Base-by-base conservation (phyloP, 1,140 invertebrate species). In the Meloidogyne floridensis region DNA sequence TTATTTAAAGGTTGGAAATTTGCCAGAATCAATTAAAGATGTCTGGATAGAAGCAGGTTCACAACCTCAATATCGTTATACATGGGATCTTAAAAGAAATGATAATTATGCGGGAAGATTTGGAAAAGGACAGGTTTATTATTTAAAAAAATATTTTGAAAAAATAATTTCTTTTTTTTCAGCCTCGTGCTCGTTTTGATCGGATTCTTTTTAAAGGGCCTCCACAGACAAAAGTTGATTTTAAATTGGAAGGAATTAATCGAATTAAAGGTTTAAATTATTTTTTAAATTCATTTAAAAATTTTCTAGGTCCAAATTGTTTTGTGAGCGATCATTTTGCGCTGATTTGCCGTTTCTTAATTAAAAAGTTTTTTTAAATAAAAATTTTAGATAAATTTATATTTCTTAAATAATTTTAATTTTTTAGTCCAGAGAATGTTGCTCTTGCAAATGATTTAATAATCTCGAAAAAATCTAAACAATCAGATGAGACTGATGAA, bases 301-400 rank as follows among this genome's bases (percentile, higher is more conserved):
- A 32, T 32, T 32, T 79, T 79, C 42, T 47, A 79, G 77, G 77
- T 11, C 65, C 65, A 18, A 72, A 77, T 69, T 77, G 73, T 53
- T 85, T 85, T 56, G 76, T 86, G 0, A 84, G 81, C 65, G 84
- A 85, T 65, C 84, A 85, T 72, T 85, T 85, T 75, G 84, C 85
- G 3, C 42, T 85, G 13, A 13, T 83, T 10, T 83, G 81, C 69
- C 86, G 80, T 43, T 87, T 85, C 81, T 74, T 83, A 42, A 54
- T 65, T 15, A 65, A 18, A 65, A 65, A n/a, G 59, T 65, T 5
- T 65, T 6, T n/a, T 65, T 65, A 15, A 15, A 15, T n/a, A 18
- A 15, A 15, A 65, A 18, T 18, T 65, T 65, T 65, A 65, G 6
- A 65, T 18, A 65, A 65, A n/a, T 65, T 13, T 65, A 65, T 65